Conservation (phyloP, 1,140 invertebrate genomes). For the Pachypsylla venusta region DNA sequence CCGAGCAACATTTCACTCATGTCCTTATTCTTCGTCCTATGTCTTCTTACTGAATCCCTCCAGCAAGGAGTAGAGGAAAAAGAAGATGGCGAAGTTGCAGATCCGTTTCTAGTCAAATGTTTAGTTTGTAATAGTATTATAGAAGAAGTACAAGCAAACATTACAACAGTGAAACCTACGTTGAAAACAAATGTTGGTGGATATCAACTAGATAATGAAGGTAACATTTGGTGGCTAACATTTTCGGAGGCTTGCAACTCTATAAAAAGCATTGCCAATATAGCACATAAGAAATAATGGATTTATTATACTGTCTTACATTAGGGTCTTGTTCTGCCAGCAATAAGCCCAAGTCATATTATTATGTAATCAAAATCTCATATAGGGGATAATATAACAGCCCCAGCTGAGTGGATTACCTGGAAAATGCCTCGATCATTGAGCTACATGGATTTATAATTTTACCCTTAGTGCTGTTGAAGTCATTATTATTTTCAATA, state of each 20-base stretch:
- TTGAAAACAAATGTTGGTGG: slow-evolving; percentile 11
- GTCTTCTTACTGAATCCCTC: too few relatives aligned
- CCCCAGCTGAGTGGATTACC: too few relatives aligned
- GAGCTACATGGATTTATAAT: too few relatives aligned
- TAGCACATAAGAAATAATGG: background rate
- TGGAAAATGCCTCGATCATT: too few relatives aligned
- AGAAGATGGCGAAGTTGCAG: too few relatives aligned
- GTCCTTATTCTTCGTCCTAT: too few relatives aligned
- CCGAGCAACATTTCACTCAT: too few relatives aligned
- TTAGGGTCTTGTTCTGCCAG: background rate
- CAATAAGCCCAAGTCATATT: background rate
- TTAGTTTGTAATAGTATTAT: slow-evolving; percentile 16
- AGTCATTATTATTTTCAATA: too few relatives aligned
- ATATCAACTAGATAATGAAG: slow-evolving; percentile 18
- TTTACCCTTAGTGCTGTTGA: too few relatives aligned
- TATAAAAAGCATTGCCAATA: background rate
- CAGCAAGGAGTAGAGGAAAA: too few relatives aligned
- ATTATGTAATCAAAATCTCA: background rate
- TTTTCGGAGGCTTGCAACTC: background rate
- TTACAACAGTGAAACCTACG: slow-evolving; percentile 9
- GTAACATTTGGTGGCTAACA: slow-evolving; percentile 8
- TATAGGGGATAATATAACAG: background rate
- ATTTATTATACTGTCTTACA: background rate
- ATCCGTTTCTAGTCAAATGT: slow-evolving; percentile 11
- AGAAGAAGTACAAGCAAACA: slow-evolving; percentile 16